Percentiles rank a stretch among this genome's conserved stretches.
These are phyloP conservation scores for Drosophila gunungcola DNA, from an alignment of 1,140 invertebrate genomes.

Conservation along the genomic window DNA sequence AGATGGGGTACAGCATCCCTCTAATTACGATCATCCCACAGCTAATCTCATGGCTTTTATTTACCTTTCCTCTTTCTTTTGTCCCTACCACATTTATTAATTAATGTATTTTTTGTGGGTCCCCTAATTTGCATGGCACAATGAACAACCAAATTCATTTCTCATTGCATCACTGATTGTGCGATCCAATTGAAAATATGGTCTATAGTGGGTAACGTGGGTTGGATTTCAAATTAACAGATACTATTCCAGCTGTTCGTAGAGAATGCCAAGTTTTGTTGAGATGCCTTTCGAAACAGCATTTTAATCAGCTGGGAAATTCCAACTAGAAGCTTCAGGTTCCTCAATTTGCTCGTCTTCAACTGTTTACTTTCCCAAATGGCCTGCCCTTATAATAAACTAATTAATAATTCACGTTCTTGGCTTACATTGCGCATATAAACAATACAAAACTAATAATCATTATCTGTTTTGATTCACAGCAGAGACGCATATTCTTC, in stretches of 20 bases:
- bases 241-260: neutral
- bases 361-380: neutral
- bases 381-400: no score
- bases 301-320: slow-evolving; percentile 7
- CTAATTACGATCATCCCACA: slow-evolving; percentile 42
- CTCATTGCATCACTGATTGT: slow-evolving; percentile 41
- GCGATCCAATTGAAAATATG: slow-evolving; percentile 21
- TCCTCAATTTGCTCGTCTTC: neutral
- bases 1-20: slow-evolving; percentile 21
- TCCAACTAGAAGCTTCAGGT: slow-evolving; percentile 3
- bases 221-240: neutral
- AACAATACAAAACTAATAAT: no score
- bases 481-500: no score
- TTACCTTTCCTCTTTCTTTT: slow-evolving; percentile 24
- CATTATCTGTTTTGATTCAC: no score
- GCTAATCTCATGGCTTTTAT: slow-evolving; percentile 31
- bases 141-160: slow-evolving; percentile 31
- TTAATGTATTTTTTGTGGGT: slow-evolving; percentile 24
- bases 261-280: neutral
- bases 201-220: slow-evolving; percentile 1
- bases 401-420: no score
- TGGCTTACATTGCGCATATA: no score
- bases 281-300: neutral
- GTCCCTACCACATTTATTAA: slow-evolving; percentile 27
- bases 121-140: slow-evolving; percentile 39